These are phyloP conservation scores for Rapana venosa DNA, from an alignment of 2,888 invertebrate genomes.

Conservation along the genomic window DNA sequence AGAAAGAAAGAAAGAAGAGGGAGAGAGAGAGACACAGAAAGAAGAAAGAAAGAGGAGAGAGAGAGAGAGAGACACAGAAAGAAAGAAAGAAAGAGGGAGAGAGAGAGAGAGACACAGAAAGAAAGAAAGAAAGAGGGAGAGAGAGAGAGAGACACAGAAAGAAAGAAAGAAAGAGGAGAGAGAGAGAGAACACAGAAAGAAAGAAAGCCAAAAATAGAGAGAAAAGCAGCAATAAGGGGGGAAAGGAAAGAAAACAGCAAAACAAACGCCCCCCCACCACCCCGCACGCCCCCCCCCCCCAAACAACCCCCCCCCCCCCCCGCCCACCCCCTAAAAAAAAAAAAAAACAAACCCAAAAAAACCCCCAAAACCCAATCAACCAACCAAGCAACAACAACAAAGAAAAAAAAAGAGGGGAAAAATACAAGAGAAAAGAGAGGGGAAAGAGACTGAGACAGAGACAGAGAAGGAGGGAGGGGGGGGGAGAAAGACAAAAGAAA, in stretches of 20 bases:
- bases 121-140: not conserved
- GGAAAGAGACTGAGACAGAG: not conserved
- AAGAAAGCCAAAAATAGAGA: not conserved
- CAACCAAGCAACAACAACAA: no score
- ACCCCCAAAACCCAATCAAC: no score
- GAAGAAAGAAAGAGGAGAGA: not conserved
- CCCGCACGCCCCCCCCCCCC: no score
- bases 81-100: not conserved
- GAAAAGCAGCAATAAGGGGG: no score
- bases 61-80: not conserved
- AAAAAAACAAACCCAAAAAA: no score
- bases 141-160: no score
- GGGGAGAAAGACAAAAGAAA: not conserved
- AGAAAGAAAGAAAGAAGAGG: constrained; percentile 18
- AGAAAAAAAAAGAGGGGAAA: no score
- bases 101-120: not conserved
- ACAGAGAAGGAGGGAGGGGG: not conserved
- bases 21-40: constrained; percentile 6
- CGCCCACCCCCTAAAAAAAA: no score
- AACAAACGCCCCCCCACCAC: no score
- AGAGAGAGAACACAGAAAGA: not conserved
- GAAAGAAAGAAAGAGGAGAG: no score
- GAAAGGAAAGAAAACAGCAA: no score
- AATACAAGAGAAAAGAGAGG: not conserved
- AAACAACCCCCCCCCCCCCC: no score